Evolutionary conservation across 1,140 invertebrate species (phyloP).

Genomic region (Drosophila kepulauana): DNA sequence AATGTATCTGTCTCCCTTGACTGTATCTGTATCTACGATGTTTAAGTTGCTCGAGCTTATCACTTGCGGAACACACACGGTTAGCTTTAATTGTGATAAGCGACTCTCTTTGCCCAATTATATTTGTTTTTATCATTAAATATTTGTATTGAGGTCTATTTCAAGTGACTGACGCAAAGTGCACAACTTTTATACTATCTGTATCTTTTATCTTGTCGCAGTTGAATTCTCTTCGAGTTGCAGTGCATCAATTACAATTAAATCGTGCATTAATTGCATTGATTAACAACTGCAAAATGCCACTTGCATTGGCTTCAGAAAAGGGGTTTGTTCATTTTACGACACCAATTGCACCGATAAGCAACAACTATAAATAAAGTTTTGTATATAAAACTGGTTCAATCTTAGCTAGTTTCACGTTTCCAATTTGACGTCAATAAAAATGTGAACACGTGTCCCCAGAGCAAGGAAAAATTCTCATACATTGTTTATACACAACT

Average conservation of each 20-base stretch:
- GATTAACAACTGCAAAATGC: slow-evolving; percentile 1
- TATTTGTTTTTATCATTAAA: slow-evolving; percentile 40
- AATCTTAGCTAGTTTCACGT: slow-evolving; percentile 30
- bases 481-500: slow-evolving; percentile 14
- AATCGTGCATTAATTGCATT: slow-evolving; percentile 28
- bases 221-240: slow-evolving; percentile 3
- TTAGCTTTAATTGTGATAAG: slow-evolving; percentile 25
- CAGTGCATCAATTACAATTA: slow-evolving; percentile 3
- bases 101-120: slow-evolving; percentile 1
- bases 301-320: neutral
- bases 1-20: slow-evolving; percentile 17
- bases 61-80: slow-evolving; percentile 33
- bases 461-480: neutral
- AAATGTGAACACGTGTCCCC: slow-evolving; percentile 16
- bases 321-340: slow-evolving; percentile 27
- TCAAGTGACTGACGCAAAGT: slow-evolving; percentile 23
- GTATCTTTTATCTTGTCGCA: neutral
- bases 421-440: slow-evolving; percentile 42
- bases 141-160: slow-evolving; percentile 40
- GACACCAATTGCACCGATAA: slow-evolving; percentile 41
- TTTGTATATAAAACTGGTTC: slow-evolving; percentile 36
- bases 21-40: neutral
- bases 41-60: slow-evolving; percentile 18
- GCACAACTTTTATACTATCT: neutral
- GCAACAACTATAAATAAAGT: slow-evolving; percentile 6